Percentiles rank a stretch among this genome's conserved stretches.
These are phyloP conservation scores for Xyrauchen texanus DNA, from an alignment of 2,113 vertebrate genomes.

Conservation along the genomic window DNA sequence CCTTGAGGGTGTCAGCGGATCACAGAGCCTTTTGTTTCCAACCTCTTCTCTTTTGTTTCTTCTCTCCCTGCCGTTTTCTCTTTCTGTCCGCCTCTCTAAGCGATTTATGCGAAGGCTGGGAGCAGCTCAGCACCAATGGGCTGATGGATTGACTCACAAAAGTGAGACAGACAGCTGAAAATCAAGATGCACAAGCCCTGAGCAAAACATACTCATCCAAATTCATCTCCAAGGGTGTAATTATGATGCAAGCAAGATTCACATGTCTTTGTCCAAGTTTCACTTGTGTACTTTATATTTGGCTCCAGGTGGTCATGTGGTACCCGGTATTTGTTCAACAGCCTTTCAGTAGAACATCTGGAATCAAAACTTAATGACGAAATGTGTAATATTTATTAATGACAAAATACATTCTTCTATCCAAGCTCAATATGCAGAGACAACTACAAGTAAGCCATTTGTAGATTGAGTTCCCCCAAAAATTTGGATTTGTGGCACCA, in stretches of 20 bases:
- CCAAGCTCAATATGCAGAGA: too few species aligned
- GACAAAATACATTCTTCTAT: too few species aligned
- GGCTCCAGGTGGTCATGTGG: not conserved
- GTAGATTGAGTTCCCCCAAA: too few species aligned
- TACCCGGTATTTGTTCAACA: too few species aligned
- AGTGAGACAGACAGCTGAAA: constrained; percentile 20
- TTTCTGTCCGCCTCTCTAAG: constrained; percentile 4
- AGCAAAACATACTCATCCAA: constrained; percentile 13
- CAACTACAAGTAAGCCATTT: too few species aligned
- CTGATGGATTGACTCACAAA: constrained; percentile 39
- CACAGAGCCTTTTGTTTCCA: constrained; percentile 62
- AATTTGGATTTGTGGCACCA: too few species aligned
- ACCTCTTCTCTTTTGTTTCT: constrained; percentile 53
- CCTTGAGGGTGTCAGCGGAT: constrained; percentile 37
- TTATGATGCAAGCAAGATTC: constrained; percentile 22
- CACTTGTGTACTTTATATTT: not conserved
- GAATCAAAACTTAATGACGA: not conserved
- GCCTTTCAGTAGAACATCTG: not conserved
- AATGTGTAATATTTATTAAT: not conserved
- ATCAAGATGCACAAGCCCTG: constrained; percentile 10
- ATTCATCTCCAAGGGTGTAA: constrained; percentile 36
- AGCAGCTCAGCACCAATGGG: not conserved
- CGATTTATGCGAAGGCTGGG: constrained; percentile 24
- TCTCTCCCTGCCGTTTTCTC: constrained; percentile 40
- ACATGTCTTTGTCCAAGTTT: constrained; percentile 16